These are phyloP conservation scores for Ivindomyrus marchei DNA, from an alignment of 2,113 vertebrate species.

Conservation along the genomic window DNA sequence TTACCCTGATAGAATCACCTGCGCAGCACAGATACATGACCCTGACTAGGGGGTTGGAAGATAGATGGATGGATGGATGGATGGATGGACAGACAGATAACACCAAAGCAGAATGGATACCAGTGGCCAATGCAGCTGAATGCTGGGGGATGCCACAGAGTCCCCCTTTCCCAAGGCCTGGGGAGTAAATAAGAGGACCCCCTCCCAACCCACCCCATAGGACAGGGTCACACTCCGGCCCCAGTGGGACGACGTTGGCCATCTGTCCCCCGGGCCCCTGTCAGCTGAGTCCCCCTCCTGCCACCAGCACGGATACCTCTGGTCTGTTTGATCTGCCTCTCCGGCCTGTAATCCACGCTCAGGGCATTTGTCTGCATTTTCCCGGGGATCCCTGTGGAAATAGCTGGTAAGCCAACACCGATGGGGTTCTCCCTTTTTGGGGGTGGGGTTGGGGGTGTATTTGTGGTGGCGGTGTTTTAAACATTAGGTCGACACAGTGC, in stretches of 20 bases:
- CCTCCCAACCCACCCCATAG: conserved; percentile 38
- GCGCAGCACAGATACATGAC: not conserved
- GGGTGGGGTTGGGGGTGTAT: not conserved
- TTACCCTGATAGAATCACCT: not conserved
- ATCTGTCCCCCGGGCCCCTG: conserved; percentile 47
- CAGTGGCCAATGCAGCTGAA: not conserved
- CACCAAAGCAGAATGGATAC: not conserved
- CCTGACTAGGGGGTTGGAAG: not conserved
- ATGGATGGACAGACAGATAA: not conserved
- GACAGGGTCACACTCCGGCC: conserved; percentile 42
- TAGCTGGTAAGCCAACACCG: conserved; percentile 36
- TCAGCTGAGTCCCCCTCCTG: conserved; percentile 19
- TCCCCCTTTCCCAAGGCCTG: not conserved
- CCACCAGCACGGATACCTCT: conserved; percentile 48
- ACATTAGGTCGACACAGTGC: not conserved
- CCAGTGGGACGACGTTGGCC: conserved; percentile 52
- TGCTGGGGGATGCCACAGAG: not conserved
- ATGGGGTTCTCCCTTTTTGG: conserved; percentile 24
- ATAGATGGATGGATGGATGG: not conserved
- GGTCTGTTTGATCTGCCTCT: conserved; percentile 58
- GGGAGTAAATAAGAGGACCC: conserved; percentile 20
- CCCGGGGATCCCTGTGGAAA: conserved; percentile 53
- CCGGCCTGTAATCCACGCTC: conserved; percentile 46
- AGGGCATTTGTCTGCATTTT: conserved; percentile 38
- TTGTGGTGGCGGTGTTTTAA: not conserved